Percentiles rank a stretch among this genome's conserved stretches.
Conservation (phyloP, 2,797 vertebrate species). For the Diplodus puntazzo region DNA sequence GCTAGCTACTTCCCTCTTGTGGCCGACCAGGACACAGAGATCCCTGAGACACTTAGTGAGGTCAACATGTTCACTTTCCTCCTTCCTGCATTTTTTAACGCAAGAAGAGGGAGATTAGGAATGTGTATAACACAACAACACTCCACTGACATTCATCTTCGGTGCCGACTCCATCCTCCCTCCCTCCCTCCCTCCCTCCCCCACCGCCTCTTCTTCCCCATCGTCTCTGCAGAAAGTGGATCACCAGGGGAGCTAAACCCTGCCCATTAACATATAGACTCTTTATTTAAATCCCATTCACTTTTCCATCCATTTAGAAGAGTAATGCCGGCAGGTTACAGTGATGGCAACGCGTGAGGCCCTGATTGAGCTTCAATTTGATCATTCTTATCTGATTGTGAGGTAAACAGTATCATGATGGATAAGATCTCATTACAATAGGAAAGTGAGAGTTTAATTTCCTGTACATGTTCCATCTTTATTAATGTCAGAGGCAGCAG, state of each 20-base stretch:
- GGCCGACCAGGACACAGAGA: conserved; percentile 70
- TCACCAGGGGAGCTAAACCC: conserved; percentile 71
- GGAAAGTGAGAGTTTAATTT: conserved; percentile 88
- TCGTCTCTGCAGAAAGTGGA: conserved; percentile 52
- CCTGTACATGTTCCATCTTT: conserved; percentile 87
- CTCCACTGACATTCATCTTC: conserved; percentile 55
- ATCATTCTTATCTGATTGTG: conserved; percentile 85
- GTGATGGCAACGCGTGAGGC: conserved; percentile 65
- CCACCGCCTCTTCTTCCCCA: not conserved
- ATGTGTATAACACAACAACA: conserved; percentile 60
- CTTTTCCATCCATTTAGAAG: conserved; percentile 82
- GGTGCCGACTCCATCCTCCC: conserved; percentile 12
- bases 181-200: not conserved
- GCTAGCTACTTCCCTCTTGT: conserved; percentile 88
- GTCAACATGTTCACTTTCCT: conserved; percentile 61
- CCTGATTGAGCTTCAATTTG: conserved; percentile 79
- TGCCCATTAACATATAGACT: conserved; percentile 86
- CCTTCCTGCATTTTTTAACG: conserved; percentile 57
- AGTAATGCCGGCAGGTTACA: conserved; percentile 76
- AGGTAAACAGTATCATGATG: conserved; percentile 85
- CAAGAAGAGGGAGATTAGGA: conserved; percentile 47
- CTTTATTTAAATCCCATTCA: conserved; percentile 86
- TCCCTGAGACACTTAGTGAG: conserved; percentile 41
- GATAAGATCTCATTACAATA: conserved; percentile 86
- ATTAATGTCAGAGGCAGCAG: conserved; percentile 86